Evolutionary conservation across 2,797 vertebrate genomes (phyloP), one percentile per base, ranked within the genome.

Genomic region (Parotocinclus haroldoi): DNA sequence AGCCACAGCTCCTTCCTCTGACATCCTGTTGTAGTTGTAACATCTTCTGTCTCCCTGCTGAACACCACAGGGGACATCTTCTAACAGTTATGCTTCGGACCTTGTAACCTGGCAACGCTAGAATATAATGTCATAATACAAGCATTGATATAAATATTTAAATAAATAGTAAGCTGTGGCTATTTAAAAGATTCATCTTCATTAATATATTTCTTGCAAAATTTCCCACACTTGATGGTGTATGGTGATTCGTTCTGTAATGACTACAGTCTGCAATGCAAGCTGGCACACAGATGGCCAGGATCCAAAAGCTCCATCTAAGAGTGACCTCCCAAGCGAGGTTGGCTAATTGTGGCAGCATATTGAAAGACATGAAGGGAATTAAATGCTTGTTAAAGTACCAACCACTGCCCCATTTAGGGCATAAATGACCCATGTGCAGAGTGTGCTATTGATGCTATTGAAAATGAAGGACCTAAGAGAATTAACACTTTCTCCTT

Each of bases 221-320:
- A n/a, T n/a, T n/a, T n/a, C n/a, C n/a, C n/a, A n/a, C n/a, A n/a
- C n/a, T n/a, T n/a, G n/a, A n/a, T n/a, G n/a, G n/a, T n/a, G n/a
- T n/a, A n/a, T n/a, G n/a, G n/a, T n/a, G n/a, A n/a, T n/a, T n/a
- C n/a, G 27, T 27, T 5, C 27, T 27, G 5, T 69, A 76, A 71
- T 71, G 71, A 74, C 72, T 71, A 54, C 65, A 69, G 65, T 17
- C 58, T 53, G 68, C 73, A 54, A 56, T 72, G 51, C 71, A 74
- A 69, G 64, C 76, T 79, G 79, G 76, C 76, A 78, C 72, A 70
- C 39, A 39, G 51, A 71, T 88, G 84, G 84, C 85, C 55, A 7
- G 40, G 52, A 73, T 86, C 83, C 84, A 87, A 71, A 77, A 66
- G 70, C 72, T 82, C 81, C 68, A 82, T 83, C 78, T 80, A 78